Percentiles rank a stretch among this genome's conserved stretches.
These are phyloP conservation scores for Albula glossodonta DNA, from an alignment of 2,113 vertebrate species.

Conservation along the genomic window DNA sequence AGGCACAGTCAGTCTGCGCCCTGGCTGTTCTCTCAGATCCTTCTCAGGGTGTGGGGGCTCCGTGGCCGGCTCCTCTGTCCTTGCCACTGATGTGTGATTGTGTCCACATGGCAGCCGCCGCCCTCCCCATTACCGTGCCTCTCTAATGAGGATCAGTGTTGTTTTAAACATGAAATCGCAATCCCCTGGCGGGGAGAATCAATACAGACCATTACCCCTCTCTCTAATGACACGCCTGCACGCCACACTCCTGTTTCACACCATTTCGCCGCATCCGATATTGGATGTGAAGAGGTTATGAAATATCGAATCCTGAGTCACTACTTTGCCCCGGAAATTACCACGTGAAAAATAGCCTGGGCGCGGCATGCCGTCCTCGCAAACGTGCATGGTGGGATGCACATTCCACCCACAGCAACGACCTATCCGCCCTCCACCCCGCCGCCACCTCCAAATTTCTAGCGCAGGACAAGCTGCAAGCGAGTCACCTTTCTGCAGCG, in stretches of 20 bases:
- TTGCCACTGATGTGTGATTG: slow-evolving; percentile 32
- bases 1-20: background rate
- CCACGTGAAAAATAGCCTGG: slow-evolving; percentile 67
- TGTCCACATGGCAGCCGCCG: slow-evolving; percentile 2
- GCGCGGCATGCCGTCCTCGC: background rate
- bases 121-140: slow-evolving; percentile 48
- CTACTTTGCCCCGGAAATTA: slow-evolving; percentile 68
- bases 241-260: slow-evolving; percentile 59
- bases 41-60: background rate
- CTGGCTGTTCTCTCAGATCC: background rate
- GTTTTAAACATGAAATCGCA: slow-evolving; percentile 78
- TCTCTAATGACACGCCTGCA: slow-evolving; percentile 68
- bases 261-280: slow-evolving; percentile 70
- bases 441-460: background rate
- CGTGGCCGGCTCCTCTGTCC: slow-evolving; percentile 19
- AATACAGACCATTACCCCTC: slow-evolving; percentile 75
- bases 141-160: slow-evolving; percentile 78
- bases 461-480: slow-evolving; percentile 51
- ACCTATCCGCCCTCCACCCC: no score
- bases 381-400: background rate
- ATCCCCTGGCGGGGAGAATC: slow-evolving; percentile 64
- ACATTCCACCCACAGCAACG: background rate
- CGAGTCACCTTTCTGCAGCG: no score
- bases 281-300: slow-evolving; percentile 74
- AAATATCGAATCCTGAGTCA: slow-evolving; percentile 76